These are phyloP conservation scores for Monochamus saltuarius DNA, from an alignment of 1,140 invertebrate genomes.

Conservation along the genomic window DNA sequence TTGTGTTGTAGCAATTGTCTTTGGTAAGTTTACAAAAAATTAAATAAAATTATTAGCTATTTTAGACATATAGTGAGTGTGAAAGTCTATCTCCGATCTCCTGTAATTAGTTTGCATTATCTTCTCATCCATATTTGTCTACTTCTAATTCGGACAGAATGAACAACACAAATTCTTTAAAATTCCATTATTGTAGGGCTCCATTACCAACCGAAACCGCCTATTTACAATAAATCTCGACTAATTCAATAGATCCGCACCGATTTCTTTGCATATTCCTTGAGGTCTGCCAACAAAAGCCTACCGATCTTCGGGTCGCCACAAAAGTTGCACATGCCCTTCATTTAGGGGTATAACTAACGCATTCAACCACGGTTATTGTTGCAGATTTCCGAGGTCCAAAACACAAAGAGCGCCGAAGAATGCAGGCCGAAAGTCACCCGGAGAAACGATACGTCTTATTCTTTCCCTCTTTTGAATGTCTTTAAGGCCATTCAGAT, in stretches of 20 bases:
- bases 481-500: conserved; percentile 31
- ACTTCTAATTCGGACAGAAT: no score
- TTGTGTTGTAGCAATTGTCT: no score
- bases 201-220: not conserved
- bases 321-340: conserved; percentile 31
- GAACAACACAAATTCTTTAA: no score
- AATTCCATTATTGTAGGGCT: no score
- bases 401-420: conserved; percentile 23
- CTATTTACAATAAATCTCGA: conserved; percentile 33
- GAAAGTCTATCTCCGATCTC: no score
- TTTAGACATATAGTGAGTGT: no score
- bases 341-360: conserved; percentile 42
- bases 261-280: conserved; percentile 13
- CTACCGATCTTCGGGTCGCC: conserved; percentile 2
- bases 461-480: conserved; percentile 32
- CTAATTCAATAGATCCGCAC: conserved; percentile 24
- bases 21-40: no score
- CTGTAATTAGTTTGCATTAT: no score
- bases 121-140: no score
- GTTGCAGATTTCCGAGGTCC: conserved; percentile 38
- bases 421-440: conserved; percentile 35
- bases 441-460: conserved; percentile 40
- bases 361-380: conserved; percentile 40
- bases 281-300: conserved; percentile 24
- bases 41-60: no score